Percentiles rank a stretch among this genome's conserved stretches.
phyloP scores from a whole-genome alignment of 2,797 vertebrate species.

The Florisuga fusca region DNA sequence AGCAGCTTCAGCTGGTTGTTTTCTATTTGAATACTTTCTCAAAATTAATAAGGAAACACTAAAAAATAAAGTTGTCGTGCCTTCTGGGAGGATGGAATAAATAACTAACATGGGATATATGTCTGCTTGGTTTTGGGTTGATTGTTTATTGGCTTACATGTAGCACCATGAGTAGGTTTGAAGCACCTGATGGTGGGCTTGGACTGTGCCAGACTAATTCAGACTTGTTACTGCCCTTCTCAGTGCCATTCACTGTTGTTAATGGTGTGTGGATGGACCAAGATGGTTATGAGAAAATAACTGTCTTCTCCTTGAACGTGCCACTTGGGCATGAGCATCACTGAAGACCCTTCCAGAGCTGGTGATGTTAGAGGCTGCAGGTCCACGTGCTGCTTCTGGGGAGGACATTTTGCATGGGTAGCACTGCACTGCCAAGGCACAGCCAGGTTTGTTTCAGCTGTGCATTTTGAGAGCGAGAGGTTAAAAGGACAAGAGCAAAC shows the following conservation, averaged over 20 bases:
- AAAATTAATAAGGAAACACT: not conserved
- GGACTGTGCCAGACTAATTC: not conserved
- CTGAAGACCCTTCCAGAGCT: not conserved
- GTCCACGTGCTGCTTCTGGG: accelerated
- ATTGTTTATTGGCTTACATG: not conserved
- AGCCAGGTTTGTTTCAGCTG: not conserved
- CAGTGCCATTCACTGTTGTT: accelerated
- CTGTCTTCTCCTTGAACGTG: not conserved
- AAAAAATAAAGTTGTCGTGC: not conserved
- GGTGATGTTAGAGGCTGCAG: accelerated
- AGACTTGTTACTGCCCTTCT: not conserved
- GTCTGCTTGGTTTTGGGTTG: not conserved
- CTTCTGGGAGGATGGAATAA: not conserved
- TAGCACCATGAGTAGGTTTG: not conserved
- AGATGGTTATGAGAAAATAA: not conserved
- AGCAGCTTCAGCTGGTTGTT: not conserved
- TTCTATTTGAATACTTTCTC: not conserved
- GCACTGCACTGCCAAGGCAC: accelerated
- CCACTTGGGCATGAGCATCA: not conserved
- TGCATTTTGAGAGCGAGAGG: not conserved
- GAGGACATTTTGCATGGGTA: not conserved
- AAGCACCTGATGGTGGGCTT: not conserved
- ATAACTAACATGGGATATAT: not conserved
- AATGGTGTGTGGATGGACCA: not conserved
- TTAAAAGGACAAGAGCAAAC: conserved; percentile 45